These are phyloP conservation scores for Plutomurus gul DNA, from an alignment of 1,140 invertebrate genomes.

Conservation along the genomic window DNA sequence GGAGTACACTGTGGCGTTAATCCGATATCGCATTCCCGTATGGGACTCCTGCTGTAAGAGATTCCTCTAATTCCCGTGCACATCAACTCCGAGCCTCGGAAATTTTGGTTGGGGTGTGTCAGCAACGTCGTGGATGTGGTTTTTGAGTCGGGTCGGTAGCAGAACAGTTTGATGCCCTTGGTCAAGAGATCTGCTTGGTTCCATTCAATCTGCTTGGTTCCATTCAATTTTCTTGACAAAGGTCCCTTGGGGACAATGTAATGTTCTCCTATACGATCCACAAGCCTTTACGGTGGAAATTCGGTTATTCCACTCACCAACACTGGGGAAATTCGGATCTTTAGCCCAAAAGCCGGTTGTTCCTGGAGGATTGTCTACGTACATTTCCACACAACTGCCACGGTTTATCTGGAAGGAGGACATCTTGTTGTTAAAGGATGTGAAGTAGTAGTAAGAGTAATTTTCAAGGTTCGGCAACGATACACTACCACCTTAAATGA, in stretches of 20 bases:
- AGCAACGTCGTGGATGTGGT: not conserved
- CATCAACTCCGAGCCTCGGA: not conserved
- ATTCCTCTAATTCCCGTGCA: not conserved
- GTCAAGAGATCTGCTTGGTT: not conserved
- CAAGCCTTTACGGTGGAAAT: not conserved
- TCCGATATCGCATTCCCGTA: not conserved
- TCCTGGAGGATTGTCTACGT: not conserved
- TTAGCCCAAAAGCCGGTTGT: not conserved
- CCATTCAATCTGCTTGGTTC: not conserved
- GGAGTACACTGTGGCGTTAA: not conserved
- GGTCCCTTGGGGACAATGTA: not conserved
- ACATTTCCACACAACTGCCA: not conserved
- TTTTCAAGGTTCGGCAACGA: not conserved
- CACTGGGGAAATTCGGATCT: not conserved
- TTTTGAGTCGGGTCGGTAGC: not conserved
- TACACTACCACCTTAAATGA: not conserved
- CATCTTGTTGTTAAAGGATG: not conserved
- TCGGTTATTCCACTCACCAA: not conserved
- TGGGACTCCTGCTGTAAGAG: not conserved
- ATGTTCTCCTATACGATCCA: not conserved
- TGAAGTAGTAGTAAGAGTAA: not conserved
- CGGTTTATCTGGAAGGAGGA: not conserved
- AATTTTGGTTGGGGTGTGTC: not conserved
- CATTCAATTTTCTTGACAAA: not conserved
- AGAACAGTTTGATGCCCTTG: not conserved